Conservation (phyloP, 2,113 vertebrate species). For the Trichechus manatus region DNA sequence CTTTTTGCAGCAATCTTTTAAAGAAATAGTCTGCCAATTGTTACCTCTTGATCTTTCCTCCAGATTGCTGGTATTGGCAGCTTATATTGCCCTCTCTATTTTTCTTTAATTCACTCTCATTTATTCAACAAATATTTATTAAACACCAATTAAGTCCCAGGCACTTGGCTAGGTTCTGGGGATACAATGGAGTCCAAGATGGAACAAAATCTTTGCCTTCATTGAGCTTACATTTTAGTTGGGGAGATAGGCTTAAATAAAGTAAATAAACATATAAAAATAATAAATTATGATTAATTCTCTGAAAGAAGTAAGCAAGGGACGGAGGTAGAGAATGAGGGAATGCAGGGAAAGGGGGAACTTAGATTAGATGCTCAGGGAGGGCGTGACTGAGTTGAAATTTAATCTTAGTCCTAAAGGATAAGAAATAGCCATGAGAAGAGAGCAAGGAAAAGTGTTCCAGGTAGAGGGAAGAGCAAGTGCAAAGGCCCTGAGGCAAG, state of each 20-base stretch:
- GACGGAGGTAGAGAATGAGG: too few relatives aligned
- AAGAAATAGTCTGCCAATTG: background rate
- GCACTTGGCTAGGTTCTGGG: constrained; percentile 21
- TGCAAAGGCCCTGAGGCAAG: constrained; percentile 22
- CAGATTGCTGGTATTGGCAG: background rate
- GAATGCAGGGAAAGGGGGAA: background rate
- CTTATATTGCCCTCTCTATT: background rate
- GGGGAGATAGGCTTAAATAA: background rate
- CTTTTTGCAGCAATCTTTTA: background rate
- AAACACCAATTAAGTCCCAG: background rate
- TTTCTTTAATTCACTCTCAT: background rate
- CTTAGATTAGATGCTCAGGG: background rate
- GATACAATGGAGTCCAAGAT: background rate
- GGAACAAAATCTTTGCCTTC: constrained; percentile 6
- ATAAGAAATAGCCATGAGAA: background rate
- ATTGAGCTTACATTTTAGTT: background rate
- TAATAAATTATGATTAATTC: background rate
- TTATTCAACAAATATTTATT: constrained; percentile 34
- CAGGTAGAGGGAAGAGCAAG: background rate
- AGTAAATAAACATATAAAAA: background rate
- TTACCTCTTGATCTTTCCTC: background rate
- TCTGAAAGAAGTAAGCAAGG: background rate
- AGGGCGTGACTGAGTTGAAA: background rate
- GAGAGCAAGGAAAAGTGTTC: background rate
- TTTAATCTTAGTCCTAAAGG: background rate